A percentile compares a stretch with the other conserved stretches of the same genome.
phyloP scores from a whole-genome alignment of 2,113 vertebrate genomes.

The Lutjanus erythropterus region DNA sequence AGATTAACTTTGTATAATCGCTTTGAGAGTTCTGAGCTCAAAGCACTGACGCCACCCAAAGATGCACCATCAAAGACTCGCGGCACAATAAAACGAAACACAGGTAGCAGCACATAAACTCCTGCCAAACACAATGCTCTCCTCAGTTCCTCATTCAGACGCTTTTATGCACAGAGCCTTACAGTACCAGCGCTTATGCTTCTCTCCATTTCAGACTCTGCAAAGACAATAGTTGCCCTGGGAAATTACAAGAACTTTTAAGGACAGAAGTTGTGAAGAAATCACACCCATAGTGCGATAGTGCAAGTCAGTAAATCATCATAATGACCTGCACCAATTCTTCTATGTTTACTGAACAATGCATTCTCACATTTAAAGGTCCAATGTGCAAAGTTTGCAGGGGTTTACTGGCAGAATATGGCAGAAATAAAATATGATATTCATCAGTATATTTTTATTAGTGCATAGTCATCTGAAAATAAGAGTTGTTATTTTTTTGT shows the following conservation, averaged over 20 bases:
- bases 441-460: too few relatives aligned
- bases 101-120: conserved; percentile 38
- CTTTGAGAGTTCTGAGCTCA: conserved; percentile 67
- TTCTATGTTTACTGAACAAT: background rate
- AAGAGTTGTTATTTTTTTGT: too few relatives aligned
- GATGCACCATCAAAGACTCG: background rate
- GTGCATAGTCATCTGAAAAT: too few relatives aligned
- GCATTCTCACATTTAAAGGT: background rate
- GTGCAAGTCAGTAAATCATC: background rate
- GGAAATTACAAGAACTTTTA: background rate
- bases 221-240: background rate
- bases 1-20: conserved; percentile 80
- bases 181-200: background rate
- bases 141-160: background rate
- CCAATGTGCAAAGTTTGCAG: too few relatives aligned
- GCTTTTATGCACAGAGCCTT: background rate
- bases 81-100: conserved; percentile 12
- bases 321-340: background rate
- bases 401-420: too few relatives aligned
- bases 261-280: background rate
- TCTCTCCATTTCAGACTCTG: background rate
- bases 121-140: background rate
- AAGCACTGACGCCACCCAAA: conserved; percentile 47
- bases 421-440: too few relatives aligned
- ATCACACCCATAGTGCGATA: background rate